Evolutionary conservation across 2,888 invertebrate genomes (phyloP).

Genomic region (Chaetogeoica ovagalla): DNA sequence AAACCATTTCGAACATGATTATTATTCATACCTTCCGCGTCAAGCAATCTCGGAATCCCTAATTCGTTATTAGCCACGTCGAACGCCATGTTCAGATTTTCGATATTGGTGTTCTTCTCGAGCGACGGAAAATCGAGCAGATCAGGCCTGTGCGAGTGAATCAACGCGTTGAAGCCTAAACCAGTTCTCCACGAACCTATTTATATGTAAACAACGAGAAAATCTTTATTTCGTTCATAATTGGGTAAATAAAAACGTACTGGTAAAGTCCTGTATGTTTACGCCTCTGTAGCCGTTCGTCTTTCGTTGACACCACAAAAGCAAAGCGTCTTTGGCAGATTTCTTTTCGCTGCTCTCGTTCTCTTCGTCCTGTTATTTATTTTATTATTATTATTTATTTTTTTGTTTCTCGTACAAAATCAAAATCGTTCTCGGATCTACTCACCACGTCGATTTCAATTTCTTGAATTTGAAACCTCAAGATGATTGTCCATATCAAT

Average conservation of each 20-base stretch:
- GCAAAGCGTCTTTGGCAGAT: constrained; percentile 96
- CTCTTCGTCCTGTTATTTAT: constrained; percentile 76
- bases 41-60: constrained; percentile 88
- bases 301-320: constrained; percentile 98
- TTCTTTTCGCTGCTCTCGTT: constrained; percentile 96
- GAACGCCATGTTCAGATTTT: constrained; percentile 97
- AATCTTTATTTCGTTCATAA: too few relatives aligned
- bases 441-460: constrained; percentile 94
- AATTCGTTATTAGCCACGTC: constrained; percentile 90
- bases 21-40: constrained; percentile 76
- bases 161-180: constrained; percentile 96
- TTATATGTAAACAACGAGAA: too few relatives aligned
- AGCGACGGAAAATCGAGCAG: constrained; percentile 85
- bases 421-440: constrained; percentile 56
- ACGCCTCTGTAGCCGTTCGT: constrained; percentile 92
- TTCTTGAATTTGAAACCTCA: constrained; percentile 98
- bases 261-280: constrained; percentile 83
- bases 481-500: constrained; percentile 98
- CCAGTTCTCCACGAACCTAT: constrained; percentile 91
- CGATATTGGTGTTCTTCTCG: constrained; percentile 80
- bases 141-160: constrained; percentile 96
- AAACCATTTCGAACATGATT: background rate
- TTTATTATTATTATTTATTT: constrained; percentile 46
- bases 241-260: constrained; percentile 58
- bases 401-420: background rate